Conservation (phyloP, 2,113 vertebrate species). For the Corydoras sp. region DNA sequence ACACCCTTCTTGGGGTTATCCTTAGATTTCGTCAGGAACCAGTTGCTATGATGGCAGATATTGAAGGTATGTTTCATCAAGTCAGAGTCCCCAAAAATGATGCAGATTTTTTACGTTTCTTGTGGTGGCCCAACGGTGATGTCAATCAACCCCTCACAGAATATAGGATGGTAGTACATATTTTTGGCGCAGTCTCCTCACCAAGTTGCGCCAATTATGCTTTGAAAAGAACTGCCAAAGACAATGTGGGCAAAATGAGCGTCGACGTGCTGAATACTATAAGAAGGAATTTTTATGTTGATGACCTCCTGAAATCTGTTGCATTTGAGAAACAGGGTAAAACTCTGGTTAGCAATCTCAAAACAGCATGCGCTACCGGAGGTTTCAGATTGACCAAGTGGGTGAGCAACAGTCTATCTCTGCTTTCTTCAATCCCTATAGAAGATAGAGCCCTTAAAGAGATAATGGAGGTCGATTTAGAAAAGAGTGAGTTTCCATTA, state of each 20-base stretch:
- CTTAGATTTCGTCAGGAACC: no score
- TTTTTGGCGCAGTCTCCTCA: not conserved
- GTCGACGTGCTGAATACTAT: not conserved
- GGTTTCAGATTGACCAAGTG: not conserved
- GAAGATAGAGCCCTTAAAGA: not conserved
- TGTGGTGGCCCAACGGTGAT: not conserved
- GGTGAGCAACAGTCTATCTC: not conserved
- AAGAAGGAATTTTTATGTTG: not conserved
- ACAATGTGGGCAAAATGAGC: not conserved
- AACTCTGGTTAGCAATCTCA: not conserved
- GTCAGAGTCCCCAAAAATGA: no score
- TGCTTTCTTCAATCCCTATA: not conserved
- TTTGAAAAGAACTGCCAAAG: not conserved
- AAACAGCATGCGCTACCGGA: not conserved
- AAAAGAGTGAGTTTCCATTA: not conserved
- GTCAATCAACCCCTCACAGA: not conserved
- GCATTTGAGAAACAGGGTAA: not conserved
- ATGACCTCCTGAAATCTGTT: not conserved
- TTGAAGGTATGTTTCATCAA: no score
- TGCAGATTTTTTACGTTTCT: not conserved
- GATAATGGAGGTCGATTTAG: not conserved
- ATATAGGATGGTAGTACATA: not conserved
- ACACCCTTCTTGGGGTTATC: no score
- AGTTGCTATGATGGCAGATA: no score
- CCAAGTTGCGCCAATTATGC: not conserved